Conservation (phyloP, 2,113 vertebrate species). For the Cacatua alba region DNA sequence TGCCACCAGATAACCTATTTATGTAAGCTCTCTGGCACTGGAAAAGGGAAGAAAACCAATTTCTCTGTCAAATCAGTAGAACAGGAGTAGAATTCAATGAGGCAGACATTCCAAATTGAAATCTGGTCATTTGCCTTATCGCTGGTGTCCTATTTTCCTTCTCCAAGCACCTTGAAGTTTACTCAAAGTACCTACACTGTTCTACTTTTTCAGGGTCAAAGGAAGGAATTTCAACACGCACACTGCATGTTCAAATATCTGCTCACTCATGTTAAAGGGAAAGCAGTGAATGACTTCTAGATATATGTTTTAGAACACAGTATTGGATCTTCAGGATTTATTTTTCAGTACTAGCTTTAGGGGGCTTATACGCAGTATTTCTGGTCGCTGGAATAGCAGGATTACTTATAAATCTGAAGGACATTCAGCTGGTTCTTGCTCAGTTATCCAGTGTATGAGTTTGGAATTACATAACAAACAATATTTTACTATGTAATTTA, state of each 20-base stretch:
- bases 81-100: neutral
- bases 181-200: neutral
- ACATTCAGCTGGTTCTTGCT: neutral
- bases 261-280: neutral
- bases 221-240: neutral
- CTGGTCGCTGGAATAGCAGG: neutral
- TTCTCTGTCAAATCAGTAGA: conserved; percentile 1
- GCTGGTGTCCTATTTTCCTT: neutral
- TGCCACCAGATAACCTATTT: neutral
- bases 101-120: neutral
- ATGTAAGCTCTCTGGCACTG: neutral
- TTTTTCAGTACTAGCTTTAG: neutral
- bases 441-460: neutral
- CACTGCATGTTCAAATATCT: neutral
- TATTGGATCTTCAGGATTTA: neutral
- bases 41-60: neutral
- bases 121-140: neutral
- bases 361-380: neutral
- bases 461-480: neutral
- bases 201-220: neutral
- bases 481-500: conserved; percentile 24
- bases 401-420: neutral
- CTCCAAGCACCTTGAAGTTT: neutral
- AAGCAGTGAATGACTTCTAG: neutral
- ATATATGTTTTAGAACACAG: neutral